Conservation (phyloP, 1,140 invertebrate species). For the Cydia splendana region DNA sequence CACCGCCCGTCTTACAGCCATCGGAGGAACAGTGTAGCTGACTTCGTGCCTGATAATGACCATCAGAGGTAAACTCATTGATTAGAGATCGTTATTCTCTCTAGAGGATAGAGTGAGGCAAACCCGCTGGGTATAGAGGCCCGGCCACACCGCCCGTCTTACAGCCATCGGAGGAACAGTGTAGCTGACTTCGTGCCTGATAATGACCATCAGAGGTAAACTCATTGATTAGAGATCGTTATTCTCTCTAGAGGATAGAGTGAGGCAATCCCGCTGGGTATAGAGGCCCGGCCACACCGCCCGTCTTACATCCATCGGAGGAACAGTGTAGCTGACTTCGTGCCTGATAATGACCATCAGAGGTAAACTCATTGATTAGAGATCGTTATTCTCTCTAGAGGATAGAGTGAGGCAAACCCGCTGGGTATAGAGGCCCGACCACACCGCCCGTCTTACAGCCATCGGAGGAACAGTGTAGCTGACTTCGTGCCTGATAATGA, state of each 20-base stretch:
- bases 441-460: conserved; percentile 62
- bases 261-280: conserved; percentile 87
- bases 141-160: conserved; percentile 58
- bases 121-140: conserved; percentile 84
- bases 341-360: conserved; percentile 79
- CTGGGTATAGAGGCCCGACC: conserved; percentile 80
- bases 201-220: conserved; percentile 75
- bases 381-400: too few relatives aligned
- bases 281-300: conserved; percentile 73
- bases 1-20: conserved; percentile 68
- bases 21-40: conserved; percentile 84
- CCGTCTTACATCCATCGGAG: conserved; percentile 76
- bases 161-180: conserved; percentile 81
- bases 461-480: conserved; percentile 83
- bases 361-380: conserved; percentile 56
- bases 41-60: conserved; percentile 81
- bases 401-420: conserved; percentile 90
- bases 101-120: conserved; percentile 89
- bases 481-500: conserved; percentile 82
- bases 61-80: conserved; percentile 68
- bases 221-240: too few relatives aligned
- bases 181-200: conserved; percentile 83
- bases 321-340: conserved; percentile 84
- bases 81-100: too few relatives aligned
- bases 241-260: too few relatives aligned